A percentile compares a stretch with the other conserved stretches of the same genome.
Conservation (phyloP, 2,797 vertebrate genomes). For the Loriculus beryllinus region DNA sequence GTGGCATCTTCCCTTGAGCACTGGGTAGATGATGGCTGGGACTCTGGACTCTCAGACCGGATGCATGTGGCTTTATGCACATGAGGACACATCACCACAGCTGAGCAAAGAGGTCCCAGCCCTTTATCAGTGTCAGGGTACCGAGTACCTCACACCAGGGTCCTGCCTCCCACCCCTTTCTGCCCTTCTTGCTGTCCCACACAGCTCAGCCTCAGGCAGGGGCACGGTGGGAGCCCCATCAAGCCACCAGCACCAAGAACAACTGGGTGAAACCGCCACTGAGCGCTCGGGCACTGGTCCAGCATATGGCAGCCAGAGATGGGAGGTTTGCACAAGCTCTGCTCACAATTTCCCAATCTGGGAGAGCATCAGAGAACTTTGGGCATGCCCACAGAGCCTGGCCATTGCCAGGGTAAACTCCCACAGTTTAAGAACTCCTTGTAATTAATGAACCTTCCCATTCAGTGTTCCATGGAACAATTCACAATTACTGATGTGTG, state of each 20-base stretch:
- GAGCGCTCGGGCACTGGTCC: background rate
- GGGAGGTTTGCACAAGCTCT: slow-evolving; percentile 22
- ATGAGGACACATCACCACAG: background rate
- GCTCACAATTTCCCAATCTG: background rate
- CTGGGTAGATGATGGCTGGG: background rate
- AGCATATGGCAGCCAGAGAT: background rate
- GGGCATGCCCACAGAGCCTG: background rate
- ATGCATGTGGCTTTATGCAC: background rate
- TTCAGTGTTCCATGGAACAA: slow-evolving; percentile 1
- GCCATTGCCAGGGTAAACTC: background rate
- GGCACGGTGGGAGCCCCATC: background rate
- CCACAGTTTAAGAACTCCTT: background rate
- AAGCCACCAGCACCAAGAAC: background rate
- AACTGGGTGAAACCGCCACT: background rate
- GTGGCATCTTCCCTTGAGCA: background rate
- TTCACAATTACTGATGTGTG: background rate
- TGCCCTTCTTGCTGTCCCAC: background rate
- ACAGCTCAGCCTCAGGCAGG: background rate
- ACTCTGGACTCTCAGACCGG: background rate
- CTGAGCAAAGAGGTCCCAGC: background rate
- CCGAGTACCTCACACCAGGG: background rate
- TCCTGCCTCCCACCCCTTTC: background rate
- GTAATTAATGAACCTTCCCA: slow-evolving; percentile 4
- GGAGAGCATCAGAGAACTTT: background rate
- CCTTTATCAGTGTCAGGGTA: background rate